Evolutionary conservation across 2,888 invertebrate species (phyloP).

Genomic region (Pristionchus fissidentatus): DNA sequence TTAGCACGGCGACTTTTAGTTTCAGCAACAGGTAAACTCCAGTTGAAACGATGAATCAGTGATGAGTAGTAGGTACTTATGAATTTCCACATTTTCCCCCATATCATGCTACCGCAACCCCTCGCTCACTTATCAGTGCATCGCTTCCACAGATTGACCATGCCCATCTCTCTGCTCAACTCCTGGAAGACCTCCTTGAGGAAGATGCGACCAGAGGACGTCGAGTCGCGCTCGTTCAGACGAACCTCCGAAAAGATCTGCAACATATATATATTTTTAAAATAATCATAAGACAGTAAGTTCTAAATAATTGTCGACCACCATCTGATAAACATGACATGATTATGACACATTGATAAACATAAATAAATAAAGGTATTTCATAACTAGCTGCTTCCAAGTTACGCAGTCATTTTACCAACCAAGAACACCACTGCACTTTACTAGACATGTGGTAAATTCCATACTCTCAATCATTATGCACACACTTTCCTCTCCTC

Average conservation of each 20-base stretch:
- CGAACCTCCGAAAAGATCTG: constrained; percentile 88
- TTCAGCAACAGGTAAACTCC: not conserved
- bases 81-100: not conserved
- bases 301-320: constrained; percentile 6
- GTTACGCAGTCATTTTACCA: too few relatives aligned
- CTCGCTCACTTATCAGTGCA: constrained; percentile 86
- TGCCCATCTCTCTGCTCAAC: constrained; percentile 94
- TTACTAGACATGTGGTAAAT: too few relatives aligned
- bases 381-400: too few relatives aligned
- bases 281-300: not conserved
- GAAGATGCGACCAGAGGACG: constrained; percentile 95
- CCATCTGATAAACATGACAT: too few relatives aligned
- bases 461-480: too few relatives aligned
- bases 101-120: not conserved
- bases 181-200: constrained; percentile 96
- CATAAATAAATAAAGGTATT: too few relatives aligned
- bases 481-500: too few relatives aligned
- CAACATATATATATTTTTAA: not conserved
- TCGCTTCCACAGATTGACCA: constrained; percentile 90
- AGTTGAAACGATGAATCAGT: not conserved
- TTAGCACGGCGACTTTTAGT: not conserved
- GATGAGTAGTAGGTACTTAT: too few relatives aligned
- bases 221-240: constrained; percentile 96
- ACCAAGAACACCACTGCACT: too few relatives aligned
- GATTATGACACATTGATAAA: too few relatives aligned